Percentiles rank a stretch among this genome's conserved stretches.
Evolutionary conservation across 2,888 invertebrate species (phyloP).

Genomic region (Epinotia nisella): DNA sequence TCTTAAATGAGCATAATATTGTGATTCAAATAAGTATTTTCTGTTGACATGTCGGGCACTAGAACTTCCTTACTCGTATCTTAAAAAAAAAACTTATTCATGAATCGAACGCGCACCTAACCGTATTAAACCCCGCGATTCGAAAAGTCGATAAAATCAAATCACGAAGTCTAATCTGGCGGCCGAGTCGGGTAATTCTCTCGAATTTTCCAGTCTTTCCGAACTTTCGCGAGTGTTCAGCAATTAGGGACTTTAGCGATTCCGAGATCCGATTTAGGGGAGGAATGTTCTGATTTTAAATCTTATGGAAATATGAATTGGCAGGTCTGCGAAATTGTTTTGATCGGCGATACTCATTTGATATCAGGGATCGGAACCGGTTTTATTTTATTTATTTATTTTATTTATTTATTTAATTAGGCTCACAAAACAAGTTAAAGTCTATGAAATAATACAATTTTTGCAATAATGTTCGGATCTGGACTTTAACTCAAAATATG

Average conservation of each 20-base stretch:
- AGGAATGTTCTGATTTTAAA: slow-evolving; percentile 38
- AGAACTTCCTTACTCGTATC: too few relatives aligned
- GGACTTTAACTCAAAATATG: too few relatives aligned
- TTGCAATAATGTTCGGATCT: too few relatives aligned
- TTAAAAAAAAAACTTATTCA: not conserved
- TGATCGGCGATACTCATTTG: not conserved
- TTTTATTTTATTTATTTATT: too few relatives aligned
- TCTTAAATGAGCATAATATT: too few relatives aligned
- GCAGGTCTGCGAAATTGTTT: not conserved
- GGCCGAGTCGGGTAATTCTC: slow-evolving; percentile 42
- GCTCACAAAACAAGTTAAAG: too few relatives aligned
- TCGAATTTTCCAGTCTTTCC: slow-evolving; percentile 44
- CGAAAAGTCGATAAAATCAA: slow-evolving; percentile 45
- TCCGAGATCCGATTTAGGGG: slow-evolving; percentile 48
- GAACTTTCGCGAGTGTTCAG: slow-evolving; percentile 46
- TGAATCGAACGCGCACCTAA: slow-evolving; percentile 32
- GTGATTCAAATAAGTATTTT: too few relatives aligned
- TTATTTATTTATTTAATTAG: too few relatives aligned
- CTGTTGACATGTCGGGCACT: too few relatives aligned
- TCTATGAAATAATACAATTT: too few relatives aligned
- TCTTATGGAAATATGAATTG: slow-evolving; percentile 24
- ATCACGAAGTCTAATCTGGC: slow-evolving; percentile 44
- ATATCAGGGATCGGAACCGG: too few relatives aligned
- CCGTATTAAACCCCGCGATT: slow-evolving; percentile 34
- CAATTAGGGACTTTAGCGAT: slow-evolving; percentile 58